Evolutionary conservation across 2,888 invertebrate genomes (phyloP), one percentile per base, ranked within the genome.

Genomic region (Drosophila birchii): DNA sequence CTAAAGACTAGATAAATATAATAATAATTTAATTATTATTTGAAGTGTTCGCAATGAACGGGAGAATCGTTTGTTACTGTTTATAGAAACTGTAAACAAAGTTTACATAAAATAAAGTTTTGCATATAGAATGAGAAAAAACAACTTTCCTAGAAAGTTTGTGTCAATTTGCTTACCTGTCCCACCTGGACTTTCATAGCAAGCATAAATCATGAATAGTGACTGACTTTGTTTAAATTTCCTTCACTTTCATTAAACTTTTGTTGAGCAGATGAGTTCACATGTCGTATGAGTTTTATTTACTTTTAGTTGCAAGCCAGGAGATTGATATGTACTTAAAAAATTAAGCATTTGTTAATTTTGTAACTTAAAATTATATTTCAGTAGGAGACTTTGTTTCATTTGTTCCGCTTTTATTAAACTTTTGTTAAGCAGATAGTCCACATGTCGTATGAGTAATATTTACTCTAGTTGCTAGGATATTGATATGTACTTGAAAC

Each of bases 191-290:
- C 60, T 59, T 34, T 12, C 29, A 29, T 29, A 29, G 29, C 29
- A 14, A n/a, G n/a, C 32, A 59, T 59, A 41, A 59, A 34, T 60
- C 60, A 60, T 43, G 32, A 41, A 58, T 41, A 60, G 32, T 59
- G 32, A 23, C n/a, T 23, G 32, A 23, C 32, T 14, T 14, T 41
- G 14, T 41, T 59, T n/a, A 23, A 59, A 29, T 38, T 39, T 29
- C 5, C 26, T 3, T 5, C 9, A 12, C 56, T 14, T 16, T 29
- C 12, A 39, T 39, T 14, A n/a, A 41, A 41, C 39, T 41, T 60
- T 34, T 32, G 20, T 12, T 39, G 23, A 23, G 34, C 60, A 59
- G 6, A 20, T 34, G 59, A 23, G 23, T 34, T 18, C 59, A 23
- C 60, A 60, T 23, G 60, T 34, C 60, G 60, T 59, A 59, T 60